A percentile compares a stretch with the other conserved stretches of the same genome.
These are phyloP conservation scores for Nasonia oneida DNA, from an alignment of 2,888 invertebrate genomes.

Conservation along the genomic window DNA sequence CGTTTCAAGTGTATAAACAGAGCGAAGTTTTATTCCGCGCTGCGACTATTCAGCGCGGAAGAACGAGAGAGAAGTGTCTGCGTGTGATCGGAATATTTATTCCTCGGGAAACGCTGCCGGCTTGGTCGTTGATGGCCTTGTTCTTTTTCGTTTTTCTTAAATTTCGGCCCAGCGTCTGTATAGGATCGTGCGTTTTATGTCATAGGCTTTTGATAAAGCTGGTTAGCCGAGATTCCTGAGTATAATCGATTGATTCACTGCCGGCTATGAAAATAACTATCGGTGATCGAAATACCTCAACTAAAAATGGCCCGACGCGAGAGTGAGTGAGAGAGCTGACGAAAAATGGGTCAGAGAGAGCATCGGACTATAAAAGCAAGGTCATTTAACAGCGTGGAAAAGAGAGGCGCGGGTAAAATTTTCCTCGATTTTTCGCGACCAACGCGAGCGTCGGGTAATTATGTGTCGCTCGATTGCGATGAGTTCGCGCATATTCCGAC, in stretches of 20 bases:
- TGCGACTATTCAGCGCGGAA: background rate
- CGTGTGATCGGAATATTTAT: background rate
- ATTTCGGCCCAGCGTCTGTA: background rate
- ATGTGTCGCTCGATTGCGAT: background rate
- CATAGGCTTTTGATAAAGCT: background rate
- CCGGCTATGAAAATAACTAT: background rate
- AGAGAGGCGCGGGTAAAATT: background rate
- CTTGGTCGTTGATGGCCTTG: background rate
- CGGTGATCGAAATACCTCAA: background rate
- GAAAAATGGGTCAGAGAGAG: constrained; percentile 33
- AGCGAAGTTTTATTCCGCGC: constrained; percentile 2
- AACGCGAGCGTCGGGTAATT: constrained; percentile 8
- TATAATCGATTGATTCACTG: constrained; percentile 3
- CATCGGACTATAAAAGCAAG: constrained; percentile 14
- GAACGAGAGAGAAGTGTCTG: background rate
- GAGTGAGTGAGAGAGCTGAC: background rate
- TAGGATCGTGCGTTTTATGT: background rate
- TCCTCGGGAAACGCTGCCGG: background rate
- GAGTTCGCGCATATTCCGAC: background rate
- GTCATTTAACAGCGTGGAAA: constrained; percentile 2
- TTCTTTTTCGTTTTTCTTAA: background rate
- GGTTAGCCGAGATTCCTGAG: background rate
- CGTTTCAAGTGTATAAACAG: background rate
- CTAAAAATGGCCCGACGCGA: background rate
- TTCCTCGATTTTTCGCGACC: background rate